phyloP scores from a whole-genome alignment of 1,140 invertebrate species.

The Pseudoatta argentina region DNA sequence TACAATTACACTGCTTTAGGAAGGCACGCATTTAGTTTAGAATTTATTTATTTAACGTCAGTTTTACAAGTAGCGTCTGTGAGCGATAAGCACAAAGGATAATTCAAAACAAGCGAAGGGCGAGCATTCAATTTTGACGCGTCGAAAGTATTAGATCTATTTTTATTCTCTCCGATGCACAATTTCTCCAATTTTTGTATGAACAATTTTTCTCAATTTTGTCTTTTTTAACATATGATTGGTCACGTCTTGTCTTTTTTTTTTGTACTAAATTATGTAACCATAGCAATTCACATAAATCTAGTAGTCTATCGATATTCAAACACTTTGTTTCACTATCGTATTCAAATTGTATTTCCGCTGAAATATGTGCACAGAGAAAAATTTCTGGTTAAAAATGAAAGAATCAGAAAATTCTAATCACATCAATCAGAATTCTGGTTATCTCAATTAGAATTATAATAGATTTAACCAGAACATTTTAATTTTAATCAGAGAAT shows the following conservation, averaged over 20 bases:
- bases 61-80: slow-evolving; percentile 16
- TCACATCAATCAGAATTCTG: too few species aligned
- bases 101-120: neutral
- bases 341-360: slow-evolving; percentile 71
- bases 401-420: too few species aligned
- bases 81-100: neutral
- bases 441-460: too few species aligned
- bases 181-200: too few species aligned
- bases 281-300: neutral
- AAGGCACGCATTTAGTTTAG: neutral
- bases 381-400: too few species aligned
- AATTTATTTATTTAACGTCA: slow-evolving; percentile 55
- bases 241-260: neutral
- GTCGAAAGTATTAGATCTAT: slow-evolving; percentile 58
- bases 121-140: slow-evolving; percentile 58
- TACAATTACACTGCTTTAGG: neutral
- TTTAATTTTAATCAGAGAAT: too few species aligned
- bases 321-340: slow-evolving; percentile 65
- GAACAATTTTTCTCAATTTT: too few species aligned
- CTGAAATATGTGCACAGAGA: slow-evolving; percentile 3
- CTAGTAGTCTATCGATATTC: neutral
- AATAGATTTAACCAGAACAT: too few species aligned
- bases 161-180: slow-evolving; percentile 18
- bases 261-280: slow-evolving; percentile 38
- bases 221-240: neutral